Percentiles rank a stretch among this genome's conserved stretches.
phyloP scores from a whole-genome alignment of 2,797 vertebrate genomes.

The Hydrolagus colliei region DNA sequence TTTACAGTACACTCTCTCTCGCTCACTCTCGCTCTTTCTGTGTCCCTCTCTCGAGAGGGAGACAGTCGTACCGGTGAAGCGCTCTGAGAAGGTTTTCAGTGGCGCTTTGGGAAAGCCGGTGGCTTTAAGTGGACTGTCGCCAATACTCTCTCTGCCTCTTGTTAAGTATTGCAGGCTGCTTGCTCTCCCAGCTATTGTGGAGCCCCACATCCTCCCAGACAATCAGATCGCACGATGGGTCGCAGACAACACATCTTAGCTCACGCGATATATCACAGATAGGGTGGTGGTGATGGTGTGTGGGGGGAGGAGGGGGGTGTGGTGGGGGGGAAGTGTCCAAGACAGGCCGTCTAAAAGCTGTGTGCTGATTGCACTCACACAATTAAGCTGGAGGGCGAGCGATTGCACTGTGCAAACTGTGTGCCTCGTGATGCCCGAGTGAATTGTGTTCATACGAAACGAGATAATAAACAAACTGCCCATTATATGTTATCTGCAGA shows the following conservation, averaged over 20 bases:
- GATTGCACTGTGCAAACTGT: too few relatives aligned
- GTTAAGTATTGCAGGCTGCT: background rate
- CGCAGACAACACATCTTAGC: slow-evolving; percentile 9
- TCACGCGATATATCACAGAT: slow-evolving; percentile 1
- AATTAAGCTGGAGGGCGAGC: background rate
- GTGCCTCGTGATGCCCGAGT: too few relatives aligned
- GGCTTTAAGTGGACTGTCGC: background rate
- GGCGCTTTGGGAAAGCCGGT: background rate
- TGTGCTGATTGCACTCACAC: background rate
- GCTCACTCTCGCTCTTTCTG: too few relatives aligned
- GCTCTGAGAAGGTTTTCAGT: background rate
- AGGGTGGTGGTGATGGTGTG: too few relatives aligned
- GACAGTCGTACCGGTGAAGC: too few relatives aligned
- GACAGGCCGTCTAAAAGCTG: background rate
- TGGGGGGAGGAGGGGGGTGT: too few relatives aligned
- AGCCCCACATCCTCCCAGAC: background rate
- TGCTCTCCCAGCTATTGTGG: background rate
- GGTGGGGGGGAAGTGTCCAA: background rate
- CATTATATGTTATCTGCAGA: background rate
- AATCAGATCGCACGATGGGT: background rate
- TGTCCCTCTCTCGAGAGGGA: too few relatives aligned
- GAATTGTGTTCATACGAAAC: background rate
- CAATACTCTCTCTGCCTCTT: too few relatives aligned
- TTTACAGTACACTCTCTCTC: too few relatives aligned
- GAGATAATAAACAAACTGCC: background rate